Evolutionary conservation across 2,797 vertebrate species (phyloP).

Genomic region (Fistularia commersonii): DNA sequence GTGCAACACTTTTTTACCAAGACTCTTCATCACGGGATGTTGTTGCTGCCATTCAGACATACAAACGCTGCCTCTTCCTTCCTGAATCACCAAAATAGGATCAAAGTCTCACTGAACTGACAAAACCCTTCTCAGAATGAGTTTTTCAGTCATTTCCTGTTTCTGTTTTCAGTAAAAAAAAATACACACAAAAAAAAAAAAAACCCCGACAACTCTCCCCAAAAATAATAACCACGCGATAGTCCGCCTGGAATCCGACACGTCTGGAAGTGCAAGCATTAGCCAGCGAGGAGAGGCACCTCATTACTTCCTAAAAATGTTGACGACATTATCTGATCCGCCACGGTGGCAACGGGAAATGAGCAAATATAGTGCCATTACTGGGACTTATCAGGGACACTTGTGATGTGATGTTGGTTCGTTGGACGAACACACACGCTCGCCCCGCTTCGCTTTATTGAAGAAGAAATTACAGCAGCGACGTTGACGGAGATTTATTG

Average conservation of each 20-base stretch:
- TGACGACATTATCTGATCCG: constrained; percentile 36
- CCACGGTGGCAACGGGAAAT: constrained; percentile 38
- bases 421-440: constrained; percentile 6
- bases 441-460: constrained; percentile 7
- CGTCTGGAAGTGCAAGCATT: too few species aligned
- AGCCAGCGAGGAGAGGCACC: constrained; percentile 23
- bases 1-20: too few species aligned
- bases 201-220: not conserved
- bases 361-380: constrained; percentile 27
- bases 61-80: constrained; percentile 63
- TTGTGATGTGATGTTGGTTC: constrained; percentile 29
- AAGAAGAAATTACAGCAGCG: constrained; percentile 9
- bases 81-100: constrained; percentile 50
- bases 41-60: constrained; percentile 32
- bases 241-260: too few species aligned
- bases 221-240: too few species aligned
- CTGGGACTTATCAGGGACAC: constrained; percentile 10
- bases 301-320: constrained; percentile 47
- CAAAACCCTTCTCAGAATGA: constrained; percentile 18
- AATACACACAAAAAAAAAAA: not conserved
- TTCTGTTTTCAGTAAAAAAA: constrained; percentile 37
- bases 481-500: constrained; percentile 6
- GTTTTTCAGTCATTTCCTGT: constrained; percentile 45
- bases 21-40: not conserved
- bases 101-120: constrained; percentile 39